phyloP scores from a whole-genome alignment of 2,113 vertebrate species.

The Talpa occidentalis region DNA sequence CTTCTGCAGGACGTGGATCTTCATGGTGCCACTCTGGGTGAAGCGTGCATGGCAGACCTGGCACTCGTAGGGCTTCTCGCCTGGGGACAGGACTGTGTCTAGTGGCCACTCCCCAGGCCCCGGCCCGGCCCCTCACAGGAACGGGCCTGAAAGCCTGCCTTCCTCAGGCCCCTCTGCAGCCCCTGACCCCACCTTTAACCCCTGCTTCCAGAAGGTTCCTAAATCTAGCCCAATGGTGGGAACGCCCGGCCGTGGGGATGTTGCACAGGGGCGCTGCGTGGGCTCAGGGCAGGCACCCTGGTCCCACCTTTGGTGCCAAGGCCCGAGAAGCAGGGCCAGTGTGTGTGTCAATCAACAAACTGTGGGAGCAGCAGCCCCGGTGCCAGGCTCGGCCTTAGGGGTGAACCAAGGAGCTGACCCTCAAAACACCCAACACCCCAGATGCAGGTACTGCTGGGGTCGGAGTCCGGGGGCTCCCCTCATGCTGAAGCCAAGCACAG shows the following conservation, averaged over 20 bases:
- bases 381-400: no score
- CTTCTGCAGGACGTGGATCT: constrained; percentile 83
- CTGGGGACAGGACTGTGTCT: constrained; percentile 33
- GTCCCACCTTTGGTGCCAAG: rapidly evolving
- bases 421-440: no score
- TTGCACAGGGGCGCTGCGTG: rapidly evolving
- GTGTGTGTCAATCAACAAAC: no score
- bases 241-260: background rate
- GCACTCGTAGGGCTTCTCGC: constrained; percentile 86
- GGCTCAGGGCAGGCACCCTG: rapidly evolving
- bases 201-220: rapidly evolving
- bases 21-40: constrained; percentile 85
- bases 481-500: no score
- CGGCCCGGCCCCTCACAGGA: no score
- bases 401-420: no score
- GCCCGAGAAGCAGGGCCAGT: rapidly evolving
- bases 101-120: no score
- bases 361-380: no score
- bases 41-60: constrained; percentile 82
- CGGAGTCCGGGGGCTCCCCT: no score
- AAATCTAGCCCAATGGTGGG: background rate
- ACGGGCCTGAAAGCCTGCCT: rapidly evolving
- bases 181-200: rapidly evolving
- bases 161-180: background rate
- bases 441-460: no score